Evolutionary conservation across 2,888 invertebrate genomes (phyloP).

Genomic region (Podotricha telesiphe): DNA sequence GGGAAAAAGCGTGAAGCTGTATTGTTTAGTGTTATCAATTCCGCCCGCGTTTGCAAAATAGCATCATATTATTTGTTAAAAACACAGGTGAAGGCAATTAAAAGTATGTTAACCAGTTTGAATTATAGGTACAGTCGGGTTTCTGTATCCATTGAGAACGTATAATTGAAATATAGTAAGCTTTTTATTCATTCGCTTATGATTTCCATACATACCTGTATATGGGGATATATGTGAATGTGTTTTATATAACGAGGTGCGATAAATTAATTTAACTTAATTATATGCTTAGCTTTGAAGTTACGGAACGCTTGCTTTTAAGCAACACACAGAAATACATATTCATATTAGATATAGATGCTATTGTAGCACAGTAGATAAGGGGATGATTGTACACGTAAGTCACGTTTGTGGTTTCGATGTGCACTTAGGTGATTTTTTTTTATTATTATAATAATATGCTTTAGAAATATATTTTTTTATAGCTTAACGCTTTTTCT

Average conservation of each 20-base stretch:
- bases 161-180: neutral
- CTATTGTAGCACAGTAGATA: neutral
- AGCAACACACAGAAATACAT: neutral
- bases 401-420: no score
- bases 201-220: slow-evolving; percentile 7
- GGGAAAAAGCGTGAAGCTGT: no score
- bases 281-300: slow-evolving; percentile 7
- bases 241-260: neutral
- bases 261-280: slow-evolving; percentile 10
- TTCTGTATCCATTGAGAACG: neutral
- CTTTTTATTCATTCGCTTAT: slow-evolving; percentile 2
- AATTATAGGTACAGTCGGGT: neutral
- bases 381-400: no score
- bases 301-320: neutral
- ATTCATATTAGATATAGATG: neutral
- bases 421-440: no score
- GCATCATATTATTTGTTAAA: no score
- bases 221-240: neutral
- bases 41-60: no score
- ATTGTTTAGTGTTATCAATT: no score
- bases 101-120: no score
- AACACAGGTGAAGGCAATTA: no score
- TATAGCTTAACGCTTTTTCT: no score
- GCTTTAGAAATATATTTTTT: no score
- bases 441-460: no score